phyloP scores from a whole-genome alignment of 1,140 invertebrate genomes.

The Saccostrea echinata region DNA sequence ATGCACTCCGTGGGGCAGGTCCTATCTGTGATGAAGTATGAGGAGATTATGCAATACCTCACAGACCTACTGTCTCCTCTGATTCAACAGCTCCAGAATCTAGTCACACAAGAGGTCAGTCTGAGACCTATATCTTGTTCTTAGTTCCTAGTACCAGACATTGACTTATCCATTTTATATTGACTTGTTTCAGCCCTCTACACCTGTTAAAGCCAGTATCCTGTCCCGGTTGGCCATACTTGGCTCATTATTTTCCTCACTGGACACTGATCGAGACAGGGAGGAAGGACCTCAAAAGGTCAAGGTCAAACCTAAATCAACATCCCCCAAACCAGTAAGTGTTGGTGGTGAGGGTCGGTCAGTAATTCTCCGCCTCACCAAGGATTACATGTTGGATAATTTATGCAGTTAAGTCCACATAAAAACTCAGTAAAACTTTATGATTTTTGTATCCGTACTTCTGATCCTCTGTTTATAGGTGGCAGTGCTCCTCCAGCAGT shows the following conservation, averaged over 20 bases:
- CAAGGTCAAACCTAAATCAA: constrained; percentile 51
- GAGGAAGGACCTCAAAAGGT: constrained; percentile 58
- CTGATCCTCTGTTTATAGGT: constrained; percentile 17
- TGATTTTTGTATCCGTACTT: background rate
- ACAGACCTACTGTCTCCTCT: constrained; percentile 86
- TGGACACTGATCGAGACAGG: constrained; percentile 81
- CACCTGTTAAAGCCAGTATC: constrained; percentile 79
- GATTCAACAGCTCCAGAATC: constrained; percentile 84
- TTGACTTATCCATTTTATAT: too few species aligned
- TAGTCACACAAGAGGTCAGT: constrained; percentile 76
- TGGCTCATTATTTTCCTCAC: constrained; percentile 85
- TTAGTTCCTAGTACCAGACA: background rate
- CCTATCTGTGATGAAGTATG: constrained; percentile 85
- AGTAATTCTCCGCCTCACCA: background rate
- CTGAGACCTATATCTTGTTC: background rate
- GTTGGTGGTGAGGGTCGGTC: background rate
- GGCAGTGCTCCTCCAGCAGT: constrained; percentile 33
- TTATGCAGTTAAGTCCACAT: background rate
- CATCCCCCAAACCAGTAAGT: constrained; percentile 73
- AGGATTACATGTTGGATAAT: background rate
- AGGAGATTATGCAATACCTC: constrained; percentile 86
- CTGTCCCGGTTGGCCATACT: constrained; percentile 86
- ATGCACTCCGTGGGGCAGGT: constrained; percentile 90
- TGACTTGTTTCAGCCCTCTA: constrained; percentile 76
- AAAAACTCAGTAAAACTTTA: background rate